Evolutionary conservation across 2,113 vertebrate genomes (phyloP).

Genomic region (Galemys pyrenaicus): DNA sequence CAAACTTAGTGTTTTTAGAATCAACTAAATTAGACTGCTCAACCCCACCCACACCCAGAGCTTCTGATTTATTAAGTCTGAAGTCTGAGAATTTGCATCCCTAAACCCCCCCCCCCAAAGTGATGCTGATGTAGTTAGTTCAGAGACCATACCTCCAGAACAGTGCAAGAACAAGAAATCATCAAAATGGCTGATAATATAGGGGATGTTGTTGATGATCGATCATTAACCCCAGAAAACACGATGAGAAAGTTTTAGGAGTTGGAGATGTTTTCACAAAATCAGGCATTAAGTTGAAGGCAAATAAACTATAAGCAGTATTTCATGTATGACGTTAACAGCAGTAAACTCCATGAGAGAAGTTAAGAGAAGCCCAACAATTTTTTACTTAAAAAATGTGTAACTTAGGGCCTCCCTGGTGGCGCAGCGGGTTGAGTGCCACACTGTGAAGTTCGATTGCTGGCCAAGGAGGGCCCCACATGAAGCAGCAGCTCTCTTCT

Average conservation of each 20-base stretch:
- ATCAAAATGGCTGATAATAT: background rate
- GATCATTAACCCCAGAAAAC: background rate
- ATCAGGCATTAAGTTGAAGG: background rate
- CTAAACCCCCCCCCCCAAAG: background rate
- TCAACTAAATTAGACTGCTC: background rate
- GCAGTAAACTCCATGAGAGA: background rate
- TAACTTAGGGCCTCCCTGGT: too few relatives aligned
- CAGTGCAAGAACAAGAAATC: conserved; percentile 18
- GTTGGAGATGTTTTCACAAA: conserved; percentile 6
- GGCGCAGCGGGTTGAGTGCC: too few relatives aligned
- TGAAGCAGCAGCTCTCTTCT: too few relatives aligned
- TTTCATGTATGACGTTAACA: background rate
- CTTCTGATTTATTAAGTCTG: background rate
- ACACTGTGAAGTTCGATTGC: too few relatives aligned
- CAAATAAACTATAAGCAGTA: background rate
- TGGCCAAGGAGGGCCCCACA: too few relatives aligned
- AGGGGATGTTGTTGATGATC: background rate
- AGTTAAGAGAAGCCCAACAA: background rate
- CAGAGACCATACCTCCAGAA: background rate
- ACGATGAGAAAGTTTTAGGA: conserved; percentile 2
- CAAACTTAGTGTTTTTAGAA: background rate
- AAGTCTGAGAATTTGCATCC: conserved; percentile 1
- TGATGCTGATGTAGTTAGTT: background rate
- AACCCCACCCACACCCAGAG: background rate
- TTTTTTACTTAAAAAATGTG: background rate